Percentiles rank a stretch among this genome's conserved stretches.
These are phyloP conservation scores for Dryas iulia DNA, from an alignment of 1,140 invertebrate genomes.

Conservation along the genomic window DNA sequence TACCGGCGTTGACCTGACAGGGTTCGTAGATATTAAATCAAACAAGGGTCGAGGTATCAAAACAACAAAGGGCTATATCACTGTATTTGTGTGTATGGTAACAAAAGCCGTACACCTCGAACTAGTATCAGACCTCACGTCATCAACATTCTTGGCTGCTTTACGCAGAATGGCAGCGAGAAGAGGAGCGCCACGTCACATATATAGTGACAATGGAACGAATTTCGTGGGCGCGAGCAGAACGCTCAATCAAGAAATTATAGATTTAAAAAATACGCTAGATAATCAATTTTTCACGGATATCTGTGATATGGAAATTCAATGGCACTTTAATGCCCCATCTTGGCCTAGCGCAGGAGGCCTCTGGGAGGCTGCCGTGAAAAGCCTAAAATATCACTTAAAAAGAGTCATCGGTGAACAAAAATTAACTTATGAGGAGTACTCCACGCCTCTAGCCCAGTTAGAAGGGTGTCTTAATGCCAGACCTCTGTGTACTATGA, in stretches of 20 bases:
- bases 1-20: no score
- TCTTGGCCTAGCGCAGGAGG: slow-evolving; percentile 9
- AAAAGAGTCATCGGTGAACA: slow-evolving; percentile 14
- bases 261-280: not conserved
- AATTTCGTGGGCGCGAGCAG: slow-evolving; percentile 9
- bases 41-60: slow-evolving; percentile 41
- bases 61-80: slow-evolving; percentile 59
- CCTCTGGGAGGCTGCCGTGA: slow-evolving; percentile 11
- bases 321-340: slow-evolving; percentile 12
- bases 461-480: slow-evolving; percentile 16
- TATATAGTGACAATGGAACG: slow-evolving; percentile 16
- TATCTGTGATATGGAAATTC: slow-evolving; percentile 1
- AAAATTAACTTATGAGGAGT: slow-evolving; percentile 15
- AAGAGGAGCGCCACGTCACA: slow-evolving; percentile 9
- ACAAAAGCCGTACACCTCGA: slow-evolving; percentile 28
- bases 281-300: slow-evolving; percentile 4
- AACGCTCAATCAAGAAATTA: not conserved
- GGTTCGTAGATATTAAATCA: no score
- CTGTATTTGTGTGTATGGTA: slow-evolving; percentile 66
- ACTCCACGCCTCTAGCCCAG: slow-evolving; percentile 5
- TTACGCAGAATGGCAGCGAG: slow-evolving; percentile 17
- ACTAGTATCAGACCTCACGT: slow-evolving; percentile 21
- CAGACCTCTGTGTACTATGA: slow-evolving; percentile 2
- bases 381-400: slow-evolving; percentile 6
- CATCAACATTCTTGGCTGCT: slow-evolving; percentile 22